phyloP scores from a whole-genome alignment of 2,113 vertebrate species.

The Amazona guildingii region DNA sequence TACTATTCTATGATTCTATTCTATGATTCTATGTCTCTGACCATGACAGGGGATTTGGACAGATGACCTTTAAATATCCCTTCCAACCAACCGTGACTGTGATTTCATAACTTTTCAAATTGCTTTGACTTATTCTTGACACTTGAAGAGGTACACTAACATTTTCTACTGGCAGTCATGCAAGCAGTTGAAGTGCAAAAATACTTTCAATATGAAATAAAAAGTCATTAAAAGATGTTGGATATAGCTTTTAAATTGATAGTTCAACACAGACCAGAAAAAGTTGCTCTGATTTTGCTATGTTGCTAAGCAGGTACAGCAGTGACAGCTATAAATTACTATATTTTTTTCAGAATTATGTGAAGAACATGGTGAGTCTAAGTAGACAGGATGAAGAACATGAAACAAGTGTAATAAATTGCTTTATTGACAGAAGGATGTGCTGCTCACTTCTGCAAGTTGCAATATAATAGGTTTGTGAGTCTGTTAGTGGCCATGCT shows the following conservation, averaged over 20 bases:
- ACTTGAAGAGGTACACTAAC: background rate
- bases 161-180: background rate
- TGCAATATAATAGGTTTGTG: background rate
- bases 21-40: no score
- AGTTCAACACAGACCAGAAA: background rate
- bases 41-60: accelerated
- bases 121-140: background rate
- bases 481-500: background rate
- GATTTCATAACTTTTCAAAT: background rate
- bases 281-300: background rate
- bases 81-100: background rate
- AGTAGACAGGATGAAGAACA: background rate
- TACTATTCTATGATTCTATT: no score
- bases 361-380: background rate
- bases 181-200: background rate
- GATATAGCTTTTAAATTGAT: background rate
- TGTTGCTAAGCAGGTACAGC: background rate
- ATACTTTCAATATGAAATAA: background rate
- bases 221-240: background rate
- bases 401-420: background rate
- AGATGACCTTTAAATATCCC: background rate
- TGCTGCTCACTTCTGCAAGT: background rate
- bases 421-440: background rate
- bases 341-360: background rate
- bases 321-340: background rate